These are phyloP conservation scores for Macropodus opercularis DNA, from an alignment of 2,797 vertebrate genomes.

Conservation along the genomic window DNA sequence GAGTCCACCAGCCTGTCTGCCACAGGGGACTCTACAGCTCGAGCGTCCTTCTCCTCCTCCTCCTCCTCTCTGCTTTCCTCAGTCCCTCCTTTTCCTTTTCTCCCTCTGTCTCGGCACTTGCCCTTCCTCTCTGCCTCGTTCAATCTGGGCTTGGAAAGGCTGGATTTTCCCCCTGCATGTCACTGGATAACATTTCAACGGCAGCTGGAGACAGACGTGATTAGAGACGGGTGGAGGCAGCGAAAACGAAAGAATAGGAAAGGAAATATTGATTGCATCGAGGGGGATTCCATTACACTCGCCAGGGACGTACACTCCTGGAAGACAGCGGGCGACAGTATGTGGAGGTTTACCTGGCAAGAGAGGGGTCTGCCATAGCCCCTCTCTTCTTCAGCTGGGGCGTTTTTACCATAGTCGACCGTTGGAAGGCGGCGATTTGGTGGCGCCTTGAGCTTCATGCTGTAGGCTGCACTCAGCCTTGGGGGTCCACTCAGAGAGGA, in stretches of 20 bases:
- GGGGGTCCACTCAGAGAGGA: slow-evolving; percentile 77
- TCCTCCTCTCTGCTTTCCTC: slow-evolving; percentile 23
- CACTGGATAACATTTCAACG: slow-evolving; percentile 47
- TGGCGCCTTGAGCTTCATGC: slow-evolving; percentile 40
- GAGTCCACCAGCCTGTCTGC: slow-evolving; percentile 56
- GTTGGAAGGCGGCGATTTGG: slow-evolving; percentile 14
- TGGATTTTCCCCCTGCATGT: slow-evolving; percentile 49
- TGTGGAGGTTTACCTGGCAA: slow-evolving; percentile 51
- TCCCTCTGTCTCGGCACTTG: slow-evolving; percentile 40
- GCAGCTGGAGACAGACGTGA: slow-evolving; percentile 34
- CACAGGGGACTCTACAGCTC: slow-evolving; percentile 63
- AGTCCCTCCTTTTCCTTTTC: slow-evolving; percentile 38
- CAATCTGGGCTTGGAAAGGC: slow-evolving; percentile 47
- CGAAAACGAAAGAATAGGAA: slow-evolving; percentile 14
- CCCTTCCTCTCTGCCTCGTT: slow-evolving; percentile 47
- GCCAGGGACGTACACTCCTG: slow-evolving; percentile 41
- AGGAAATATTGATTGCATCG: slow-evolving; percentile 53
- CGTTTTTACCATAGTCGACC: slow-evolving; percentile 28
- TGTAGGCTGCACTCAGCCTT: slow-evolving; percentile 68
- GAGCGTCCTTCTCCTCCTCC: slow-evolving; percentile 26
- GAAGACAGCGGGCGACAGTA: slow-evolving; percentile 59
- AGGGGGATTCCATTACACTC: slow-evolving; percentile 66
- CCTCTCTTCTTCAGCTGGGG: slow-evolving; percentile 50
- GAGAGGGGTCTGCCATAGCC: slow-evolving; percentile 56
- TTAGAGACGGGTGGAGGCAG: slow-evolving; percentile 30